Evolutionary conservation across 2,888 invertebrate species (phyloP), one percentile per base, ranked within the genome.

Genomic region (Drosophila phalerata): DNA sequence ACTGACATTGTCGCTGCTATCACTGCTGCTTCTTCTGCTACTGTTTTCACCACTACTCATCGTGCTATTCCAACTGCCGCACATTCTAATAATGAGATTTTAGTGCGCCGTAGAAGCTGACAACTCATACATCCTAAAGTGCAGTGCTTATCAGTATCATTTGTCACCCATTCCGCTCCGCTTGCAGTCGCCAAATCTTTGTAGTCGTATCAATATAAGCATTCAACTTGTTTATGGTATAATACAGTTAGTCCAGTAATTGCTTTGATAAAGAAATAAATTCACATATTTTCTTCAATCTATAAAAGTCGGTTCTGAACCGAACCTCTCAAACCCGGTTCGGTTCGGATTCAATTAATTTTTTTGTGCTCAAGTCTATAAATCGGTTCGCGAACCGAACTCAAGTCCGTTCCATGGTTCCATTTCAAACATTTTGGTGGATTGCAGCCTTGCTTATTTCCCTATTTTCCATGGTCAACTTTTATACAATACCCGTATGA

Each of bases 11-110:
- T 4, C 17, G 17, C 13, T 34, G 17, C 32, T 34, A 13, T 13
- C 34, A 3, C 4, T 56, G 34, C n/a, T 17, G 52, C 17, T 49
- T 4, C n/a, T 34, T n/a, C 13, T 19, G 2, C 49, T 32, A 19
- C 13, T 49, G 11, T 19, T 56, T 34, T 32, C 22, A 11, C 3
- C 22, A 8, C 10, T 34, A 9, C 25, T 22, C 22, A 56, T 56
- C 2, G 55, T 56, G 43, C 32, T 43, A 10, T 55, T 32, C 30
- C 42, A 42, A 42, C 30, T 40, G 53, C 40, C 40, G 10, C 40
- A 42, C 40, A 53, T 34, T 19, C 19, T 34, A 32, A 34, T 28
- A 25, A 47, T 47, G 32, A 49, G 13, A 8, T 19, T 47, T n/a
- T 34, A 13, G 48, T 49, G 15, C 17, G 30, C 5, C 8, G 11